Evolutionary conservation across 2,113 vertebrate species (phyloP).

Genomic region (Ptychochromis oligacanthus): DNA sequence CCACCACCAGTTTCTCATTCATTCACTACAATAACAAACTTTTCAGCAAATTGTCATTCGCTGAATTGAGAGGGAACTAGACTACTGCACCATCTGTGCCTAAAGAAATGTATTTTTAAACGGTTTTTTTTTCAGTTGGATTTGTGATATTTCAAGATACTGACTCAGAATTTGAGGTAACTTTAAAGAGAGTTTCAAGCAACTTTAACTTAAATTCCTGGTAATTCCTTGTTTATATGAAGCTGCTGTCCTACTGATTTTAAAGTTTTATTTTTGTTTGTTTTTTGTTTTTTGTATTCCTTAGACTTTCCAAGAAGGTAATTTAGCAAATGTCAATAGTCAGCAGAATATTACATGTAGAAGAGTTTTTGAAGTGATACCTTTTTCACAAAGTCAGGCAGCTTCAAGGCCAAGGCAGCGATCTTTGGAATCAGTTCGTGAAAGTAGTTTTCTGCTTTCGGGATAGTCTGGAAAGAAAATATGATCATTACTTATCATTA

Average conservation of each 20-base stretch:
- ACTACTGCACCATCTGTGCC: not conserved
- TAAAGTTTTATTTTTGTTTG: too few species aligned
- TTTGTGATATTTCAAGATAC: not conserved
- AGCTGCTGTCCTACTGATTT: not conserved
- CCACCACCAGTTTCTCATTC: not conserved
- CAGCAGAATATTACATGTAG: not conserved
- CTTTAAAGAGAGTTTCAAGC: not conserved
- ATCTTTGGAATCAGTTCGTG: conserved; percentile 56
- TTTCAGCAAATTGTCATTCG: not conserved
- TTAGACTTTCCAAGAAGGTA: not conserved
- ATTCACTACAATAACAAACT: not conserved
- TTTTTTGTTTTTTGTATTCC: not conserved
- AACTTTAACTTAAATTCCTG: not conserved
- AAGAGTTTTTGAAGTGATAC: conserved; percentile 45
- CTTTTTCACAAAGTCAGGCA: conserved; percentile 42
- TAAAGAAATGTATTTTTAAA: not conserved
- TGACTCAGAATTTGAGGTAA: not conserved
- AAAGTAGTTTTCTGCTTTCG: not conserved
- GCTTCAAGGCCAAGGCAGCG: conserved; percentile 63
- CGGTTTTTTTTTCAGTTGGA: not conserved
- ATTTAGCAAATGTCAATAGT: not conserved
- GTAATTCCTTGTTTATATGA: not conserved
- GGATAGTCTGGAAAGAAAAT: conserved; percentile 9
- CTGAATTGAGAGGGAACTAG: not conserved
- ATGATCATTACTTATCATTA: not conserved